Evolutionary conservation across 2,888 invertebrate genomes (phyloP).

Genomic region (Ptychoptera albimana): DNA sequence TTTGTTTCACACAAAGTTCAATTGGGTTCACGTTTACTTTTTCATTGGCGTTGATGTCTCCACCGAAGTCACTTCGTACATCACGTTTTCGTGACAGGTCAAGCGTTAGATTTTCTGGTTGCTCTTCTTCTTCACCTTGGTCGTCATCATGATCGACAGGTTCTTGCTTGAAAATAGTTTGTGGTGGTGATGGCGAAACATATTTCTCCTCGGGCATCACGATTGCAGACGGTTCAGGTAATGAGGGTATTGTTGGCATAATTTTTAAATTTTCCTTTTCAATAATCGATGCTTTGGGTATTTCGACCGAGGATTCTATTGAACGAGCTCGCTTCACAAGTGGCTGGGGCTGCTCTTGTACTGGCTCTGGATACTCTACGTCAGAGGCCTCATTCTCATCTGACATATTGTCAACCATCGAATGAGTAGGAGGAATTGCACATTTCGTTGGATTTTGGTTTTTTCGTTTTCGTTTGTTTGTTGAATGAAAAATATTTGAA

Average conservation of each 20-base stretch:
- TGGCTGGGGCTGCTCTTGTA: conserved; percentile 13
- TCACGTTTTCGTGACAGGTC: conserved; percentile 12
- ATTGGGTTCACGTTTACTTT: neutral
- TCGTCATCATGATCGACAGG: conserved; percentile 3
- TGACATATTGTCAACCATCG: conserved; percentile 25
- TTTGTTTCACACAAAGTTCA: too few relatives aligned
- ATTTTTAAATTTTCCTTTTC: neutral
- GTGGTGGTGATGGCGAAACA: neutral
- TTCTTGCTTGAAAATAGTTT: conserved; percentile 7
- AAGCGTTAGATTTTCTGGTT: conserved; percentile 12
- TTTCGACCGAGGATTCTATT: conserved; percentile 11
- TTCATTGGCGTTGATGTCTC: neutral
- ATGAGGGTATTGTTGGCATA: conserved; percentile 23
- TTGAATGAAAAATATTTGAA: conserved; percentile 13
- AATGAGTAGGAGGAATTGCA: conserved; percentile 33
- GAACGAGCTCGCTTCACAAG: conserved; percentile 15
- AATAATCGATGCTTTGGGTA: neutral
- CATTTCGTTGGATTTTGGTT: conserved; percentile 75
- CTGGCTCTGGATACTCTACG: conserved; percentile 9
- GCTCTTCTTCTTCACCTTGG: conserved; percentile 4
- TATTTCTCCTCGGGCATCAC: neutral
- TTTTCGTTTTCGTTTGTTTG: conserved; percentile 72
- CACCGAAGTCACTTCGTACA: neutral
- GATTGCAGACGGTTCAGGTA: conserved; percentile 12
- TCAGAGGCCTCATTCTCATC: conserved; percentile 26